Percentiles rank a stretch among this genome's conserved stretches.
These are phyloP conservation scores for Lota lota DNA, from an alignment of 2,113 vertebrate genomes.

Conservation along the genomic window DNA sequence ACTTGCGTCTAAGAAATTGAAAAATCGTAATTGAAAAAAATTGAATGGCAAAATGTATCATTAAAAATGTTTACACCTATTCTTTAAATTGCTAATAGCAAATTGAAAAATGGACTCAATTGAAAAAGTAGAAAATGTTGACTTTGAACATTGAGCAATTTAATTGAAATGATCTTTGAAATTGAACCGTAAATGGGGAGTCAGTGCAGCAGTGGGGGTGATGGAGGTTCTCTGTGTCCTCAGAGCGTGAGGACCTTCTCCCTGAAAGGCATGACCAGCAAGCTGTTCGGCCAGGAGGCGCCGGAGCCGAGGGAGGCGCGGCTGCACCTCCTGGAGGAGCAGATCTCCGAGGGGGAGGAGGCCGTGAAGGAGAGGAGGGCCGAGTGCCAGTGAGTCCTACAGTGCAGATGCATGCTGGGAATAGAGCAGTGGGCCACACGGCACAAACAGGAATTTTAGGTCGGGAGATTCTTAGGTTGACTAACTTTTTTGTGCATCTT, in stretches of 20 bases:
- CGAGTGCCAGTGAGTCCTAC: slow-evolving; percentile 83
- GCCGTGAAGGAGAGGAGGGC: slow-evolving; percentile 82
- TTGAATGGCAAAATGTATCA: background rate
- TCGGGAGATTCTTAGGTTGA: no score
- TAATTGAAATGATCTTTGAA: background rate
- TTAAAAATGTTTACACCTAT: background rate
- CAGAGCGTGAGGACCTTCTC: slow-evolving; percentile 92
- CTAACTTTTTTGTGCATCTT: background rate
- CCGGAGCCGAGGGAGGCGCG: slow-evolving; percentile 91
- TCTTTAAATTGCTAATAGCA: no score
- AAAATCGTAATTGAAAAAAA: no score
- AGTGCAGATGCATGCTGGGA: background rate
- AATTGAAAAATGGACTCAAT: background rate
- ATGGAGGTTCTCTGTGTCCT: background rate
- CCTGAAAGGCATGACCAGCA: slow-evolving; percentile 94
- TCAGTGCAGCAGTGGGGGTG: background rate
- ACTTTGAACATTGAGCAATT: background rate
- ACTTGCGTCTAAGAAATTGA: no score
- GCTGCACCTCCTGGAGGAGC: slow-evolving; percentile 86
- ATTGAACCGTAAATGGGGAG: background rate
- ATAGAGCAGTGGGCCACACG: background rate
- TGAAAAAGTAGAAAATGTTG: no score
- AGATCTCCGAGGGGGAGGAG: slow-evolving; percentile 88
- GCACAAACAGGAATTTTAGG: no score
- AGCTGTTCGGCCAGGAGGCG: slow-evolving; percentile 93